Percentiles rank a stretch among this genome's conserved stretches.
phyloP scores from a whole-genome alignment of 2,797 vertebrate species.

The Buphagus erythrorhynchus region DNA sequence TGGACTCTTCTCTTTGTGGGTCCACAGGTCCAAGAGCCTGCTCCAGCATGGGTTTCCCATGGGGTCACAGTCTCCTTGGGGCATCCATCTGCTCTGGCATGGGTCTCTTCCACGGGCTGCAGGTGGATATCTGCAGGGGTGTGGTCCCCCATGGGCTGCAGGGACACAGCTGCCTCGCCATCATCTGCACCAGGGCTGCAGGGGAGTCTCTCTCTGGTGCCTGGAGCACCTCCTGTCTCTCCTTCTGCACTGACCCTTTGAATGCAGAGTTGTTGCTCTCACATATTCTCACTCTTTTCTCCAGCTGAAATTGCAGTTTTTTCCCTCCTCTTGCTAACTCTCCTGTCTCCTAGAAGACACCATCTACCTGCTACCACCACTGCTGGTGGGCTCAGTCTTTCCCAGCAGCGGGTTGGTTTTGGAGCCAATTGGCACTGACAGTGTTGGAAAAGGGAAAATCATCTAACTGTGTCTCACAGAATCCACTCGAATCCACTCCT shows the following conservation, averaged over 20 bases:
- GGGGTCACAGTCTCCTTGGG: neutral
- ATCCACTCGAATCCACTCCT: neutral
- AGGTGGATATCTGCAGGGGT: too few relatives aligned
- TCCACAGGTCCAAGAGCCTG: neutral
- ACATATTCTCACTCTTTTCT: neutral
- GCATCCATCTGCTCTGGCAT: neutral
- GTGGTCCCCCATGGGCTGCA: neutral
- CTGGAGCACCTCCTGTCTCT: rapidly evolving
- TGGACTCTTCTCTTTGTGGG: neutral
- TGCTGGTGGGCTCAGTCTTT: neutral
- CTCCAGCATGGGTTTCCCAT: neutral
- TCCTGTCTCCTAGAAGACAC: neutral
- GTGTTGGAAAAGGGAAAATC: rapidly evolving
- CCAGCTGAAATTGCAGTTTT: neutral
- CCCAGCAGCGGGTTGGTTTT: rapidly evolving
- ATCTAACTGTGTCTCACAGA: neutral
- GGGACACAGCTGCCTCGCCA: neutral
- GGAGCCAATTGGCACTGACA: neutral
- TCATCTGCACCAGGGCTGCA: neutral
- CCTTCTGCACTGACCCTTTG: neutral
- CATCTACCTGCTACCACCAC: neutral
- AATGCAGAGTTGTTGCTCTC: neutral
- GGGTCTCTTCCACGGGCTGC: neutral
- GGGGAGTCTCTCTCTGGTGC: rapidly evolving
- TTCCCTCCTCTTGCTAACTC: neutral